These are phyloP conservation scores for Pyralis farinalis DNA, from an alignment of 2,888 invertebrate genomes.

Conservation along the genomic window DNA sequence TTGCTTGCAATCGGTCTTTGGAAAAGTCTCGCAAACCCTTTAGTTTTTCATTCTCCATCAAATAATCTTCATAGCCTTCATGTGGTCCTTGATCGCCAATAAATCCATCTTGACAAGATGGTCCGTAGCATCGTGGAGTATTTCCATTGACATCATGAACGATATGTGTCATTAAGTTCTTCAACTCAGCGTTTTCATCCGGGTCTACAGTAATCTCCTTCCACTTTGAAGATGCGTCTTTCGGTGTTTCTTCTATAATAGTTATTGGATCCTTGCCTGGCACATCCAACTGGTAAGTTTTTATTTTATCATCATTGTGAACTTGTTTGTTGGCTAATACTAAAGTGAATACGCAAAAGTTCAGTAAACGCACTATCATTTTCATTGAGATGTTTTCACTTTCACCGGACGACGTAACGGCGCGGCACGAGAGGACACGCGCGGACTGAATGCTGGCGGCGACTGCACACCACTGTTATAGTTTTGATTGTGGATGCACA, in stretches of 20 bases:
- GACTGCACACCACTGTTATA: slow-evolving; percentile 62
- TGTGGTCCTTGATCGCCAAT: slow-evolving; percentile 61
- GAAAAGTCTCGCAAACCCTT: slow-evolving; percentile 64
- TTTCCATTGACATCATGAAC: slow-evolving; percentile 58
- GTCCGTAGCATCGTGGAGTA: slow-evolving; percentile 65
- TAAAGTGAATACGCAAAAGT: slow-evolving; percentile 48
- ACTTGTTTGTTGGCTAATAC: slow-evolving; percentile 48
- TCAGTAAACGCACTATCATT: slow-evolving; percentile 63
- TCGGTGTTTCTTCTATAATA: slow-evolving; percentile 73
- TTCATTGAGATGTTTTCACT: slow-evolving; percentile 65
- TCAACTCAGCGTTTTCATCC: slow-evolving; percentile 47
- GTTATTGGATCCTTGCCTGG: slow-evolving; percentile 81
- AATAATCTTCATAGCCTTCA: slow-evolving; percentile 81
- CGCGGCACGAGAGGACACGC: slow-evolving; percentile 57
- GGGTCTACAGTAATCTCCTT: slow-evolving; percentile 34
- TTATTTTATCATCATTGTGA: slow-evolving; percentile 57
- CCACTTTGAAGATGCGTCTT: slow-evolving; percentile 29
- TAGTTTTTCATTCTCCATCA: slow-evolving; percentile 81
- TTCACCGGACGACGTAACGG: slow-evolving; percentile 58
- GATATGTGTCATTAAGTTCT: slow-evolving; percentile 66
- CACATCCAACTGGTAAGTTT: slow-evolving; percentile 77
- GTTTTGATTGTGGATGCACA: slow-evolving; percentile 71
- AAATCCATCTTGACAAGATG: slow-evolving; percentile 65
- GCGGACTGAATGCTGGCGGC: slow-evolving; percentile 65
- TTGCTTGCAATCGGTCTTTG: slow-evolving; percentile 66